Evolutionary conservation across 2,113 vertebrate genomes (phyloP), one percentile per base, ranked within the genome.

Genomic region (Nycticorax nycticorax): DNA sequence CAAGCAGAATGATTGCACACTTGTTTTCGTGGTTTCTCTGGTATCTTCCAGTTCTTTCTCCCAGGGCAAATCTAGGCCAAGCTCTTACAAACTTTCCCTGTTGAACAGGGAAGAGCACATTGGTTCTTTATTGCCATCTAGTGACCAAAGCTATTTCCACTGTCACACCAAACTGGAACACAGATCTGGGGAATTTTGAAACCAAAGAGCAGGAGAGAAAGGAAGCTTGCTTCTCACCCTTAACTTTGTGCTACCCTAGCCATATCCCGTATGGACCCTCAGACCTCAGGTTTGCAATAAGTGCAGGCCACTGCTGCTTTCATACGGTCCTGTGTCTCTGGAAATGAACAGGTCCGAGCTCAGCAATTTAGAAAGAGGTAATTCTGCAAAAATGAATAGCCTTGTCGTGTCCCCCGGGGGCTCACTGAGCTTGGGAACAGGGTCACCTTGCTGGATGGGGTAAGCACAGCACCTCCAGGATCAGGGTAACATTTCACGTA

Each of bases 51-150:
- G n/a, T 8, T 50, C 37, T 21, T 3, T 32, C 50, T 47, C 43
- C 10, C 4, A 11, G 23, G n/a, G 18, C 52, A 35, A 59, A 81
- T 3, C 26, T 6, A 47, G 60, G 14, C 56, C 24, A 28, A 81
- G 12, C 43, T 6, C 23, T 2, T 6, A 1, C 2, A 2, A 26
- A 7, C 28, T 10, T 48, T 9, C 5, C 41, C 5, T 0, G 10
- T 4, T 0, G 41, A 11, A 7, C 39, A 21, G 17, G 17, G 33
- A 48, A 6, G 27, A 7, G 20, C 68, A 22, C 39, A 1, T 3
- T 4, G 48, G 19, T 60, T 35, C 89, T 74, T n/a, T 57, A 45
- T 55, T 71, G 95, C 96, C 96, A 94, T 71, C 96, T 95, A 74
- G 81, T 27, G 96, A 63, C 82, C 30, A 19, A 10, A 69, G 33